A percentile compares a stretch with the other conserved stretches of the same genome.
Evolutionary conservation across 1,140 invertebrate species (phyloP).

Genomic region (Papilio polytes): DNA sequence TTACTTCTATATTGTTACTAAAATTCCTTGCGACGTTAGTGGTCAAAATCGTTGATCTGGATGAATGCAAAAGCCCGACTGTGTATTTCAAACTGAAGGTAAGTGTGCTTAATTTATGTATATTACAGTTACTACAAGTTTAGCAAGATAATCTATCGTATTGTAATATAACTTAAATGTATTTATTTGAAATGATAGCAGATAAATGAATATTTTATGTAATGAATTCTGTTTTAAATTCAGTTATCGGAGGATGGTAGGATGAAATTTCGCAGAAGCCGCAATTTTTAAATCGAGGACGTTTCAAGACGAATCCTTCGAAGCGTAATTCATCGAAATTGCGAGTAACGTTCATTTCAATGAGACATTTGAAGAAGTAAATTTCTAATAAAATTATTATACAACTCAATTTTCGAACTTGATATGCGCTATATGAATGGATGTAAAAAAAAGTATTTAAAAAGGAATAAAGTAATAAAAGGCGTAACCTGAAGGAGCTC

Average conservation of each 20-base stretch:
- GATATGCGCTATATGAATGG: neutral
- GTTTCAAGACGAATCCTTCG: constrained; percentile 6
- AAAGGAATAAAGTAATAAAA: too few species aligned
- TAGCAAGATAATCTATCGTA: neutral
- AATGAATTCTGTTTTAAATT: constrained; percentile 30
- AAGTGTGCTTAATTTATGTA: neutral
- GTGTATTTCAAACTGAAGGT: neutral
- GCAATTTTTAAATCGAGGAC: constrained; percentile 23
- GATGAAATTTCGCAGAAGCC: constrained; percentile 21
- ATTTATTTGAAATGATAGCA: neutral
- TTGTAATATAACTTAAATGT: neutral
- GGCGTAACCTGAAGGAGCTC: too few species aligned
- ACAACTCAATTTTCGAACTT: neutral
- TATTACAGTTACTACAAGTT: too few species aligned
- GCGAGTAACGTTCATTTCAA: neutral
- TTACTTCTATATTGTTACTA: too few species aligned
- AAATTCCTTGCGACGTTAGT: too few species aligned
- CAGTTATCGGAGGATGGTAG: constrained; percentile 5
- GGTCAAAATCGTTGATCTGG: too few species aligned
- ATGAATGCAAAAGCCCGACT: too few species aligned
- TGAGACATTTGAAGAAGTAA: neutral
- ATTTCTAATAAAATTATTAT: constrained; percentile 16
- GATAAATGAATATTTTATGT: constrained; percentile 24
- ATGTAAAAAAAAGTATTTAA: too few species aligned
- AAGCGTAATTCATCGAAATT: constrained; percentile 32